Percentiles rank a stretch among this genome's conserved stretches.
These are phyloP conservation scores for Ariolimax columbianus DNA, from an alignment of 2,888 invertebrate species.

Conservation along the genomic window DNA sequence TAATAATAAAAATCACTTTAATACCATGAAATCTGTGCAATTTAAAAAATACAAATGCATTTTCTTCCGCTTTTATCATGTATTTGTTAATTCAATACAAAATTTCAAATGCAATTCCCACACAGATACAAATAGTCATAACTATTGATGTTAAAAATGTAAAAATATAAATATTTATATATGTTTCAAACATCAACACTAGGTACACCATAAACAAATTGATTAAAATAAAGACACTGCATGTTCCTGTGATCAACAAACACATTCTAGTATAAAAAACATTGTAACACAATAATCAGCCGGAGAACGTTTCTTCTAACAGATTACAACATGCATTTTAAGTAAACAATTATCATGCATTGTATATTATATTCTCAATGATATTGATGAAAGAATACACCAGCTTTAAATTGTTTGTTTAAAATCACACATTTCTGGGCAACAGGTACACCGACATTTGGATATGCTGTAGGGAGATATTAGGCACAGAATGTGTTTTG, in stretches of 20 bases:
- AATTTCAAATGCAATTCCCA: constrained; percentile 26
- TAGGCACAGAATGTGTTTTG: neutral
- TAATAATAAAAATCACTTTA: constrained; percentile 15
- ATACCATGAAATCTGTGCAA: constrained; percentile 7
- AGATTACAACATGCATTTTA: neutral
- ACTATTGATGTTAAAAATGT: constrained; percentile 42
- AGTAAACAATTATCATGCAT: constrained; percentile 10
- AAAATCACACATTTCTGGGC: neutral
- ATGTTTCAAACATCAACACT: constrained; percentile 39
- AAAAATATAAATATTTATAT: constrained; percentile 47
- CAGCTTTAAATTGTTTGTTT: neutral
- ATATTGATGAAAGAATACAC: neutral
- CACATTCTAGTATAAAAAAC: constrained; percentile 9
- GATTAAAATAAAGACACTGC: constrained; percentile 22
- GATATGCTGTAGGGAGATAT: neutral
- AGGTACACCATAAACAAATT: constrained; percentile 7
- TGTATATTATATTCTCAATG: neutral
- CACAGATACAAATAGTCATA: constrained; percentile 32
- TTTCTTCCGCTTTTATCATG: neutral
- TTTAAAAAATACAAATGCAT: constrained; percentile 19
- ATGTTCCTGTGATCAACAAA: constrained; percentile 20
- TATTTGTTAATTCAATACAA: constrained; percentile 2
- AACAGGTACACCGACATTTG: neutral
- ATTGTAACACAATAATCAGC: neutral
- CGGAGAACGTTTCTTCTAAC: neutral